Conservation (phyloP, 2,797 vertebrate genomes). For the Aulostomus chinensis region DNA sequence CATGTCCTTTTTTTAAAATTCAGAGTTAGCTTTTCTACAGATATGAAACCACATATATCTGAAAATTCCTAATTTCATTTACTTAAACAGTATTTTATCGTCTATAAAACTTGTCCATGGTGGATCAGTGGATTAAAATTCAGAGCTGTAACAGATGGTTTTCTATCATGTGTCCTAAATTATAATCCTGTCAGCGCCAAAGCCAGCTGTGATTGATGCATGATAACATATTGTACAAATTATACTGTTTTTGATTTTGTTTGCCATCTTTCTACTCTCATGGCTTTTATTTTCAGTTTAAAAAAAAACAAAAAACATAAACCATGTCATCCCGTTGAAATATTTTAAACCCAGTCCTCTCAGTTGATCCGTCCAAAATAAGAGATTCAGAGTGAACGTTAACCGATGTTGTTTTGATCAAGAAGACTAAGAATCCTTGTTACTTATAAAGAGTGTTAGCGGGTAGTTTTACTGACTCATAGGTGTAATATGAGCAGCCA, state of each 20-base stretch:
- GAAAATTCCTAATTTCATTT: not conserved
- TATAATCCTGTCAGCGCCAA: conserved; percentile 50
- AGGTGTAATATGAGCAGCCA: conserved; percentile 66
- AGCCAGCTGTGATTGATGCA: conserved; percentile 33
- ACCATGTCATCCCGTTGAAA: too few species aligned
- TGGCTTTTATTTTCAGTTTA: not conserved
- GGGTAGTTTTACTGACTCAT: conserved; percentile 31
- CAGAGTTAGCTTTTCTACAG: not conserved
- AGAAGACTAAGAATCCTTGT: conserved; percentile 35
- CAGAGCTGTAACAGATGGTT: conserved; percentile 65
- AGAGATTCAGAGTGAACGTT: too few species aligned
- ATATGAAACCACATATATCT: not conserved
- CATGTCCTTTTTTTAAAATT: not conserved
- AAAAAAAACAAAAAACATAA: too few species aligned
- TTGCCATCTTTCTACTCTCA: not conserved
- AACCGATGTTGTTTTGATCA: conserved; percentile 40
- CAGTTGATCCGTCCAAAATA: too few species aligned
- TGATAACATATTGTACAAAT: conserved; percentile 29
- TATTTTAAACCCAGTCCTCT: too few species aligned
- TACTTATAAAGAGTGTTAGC: conserved; percentile 20
- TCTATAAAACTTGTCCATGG: conserved; percentile 47
- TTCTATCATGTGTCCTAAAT: conserved; percentile 49
- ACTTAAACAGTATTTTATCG: conserved; percentile 1
- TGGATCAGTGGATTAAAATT: conserved; percentile 51
- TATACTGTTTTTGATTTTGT: conserved; percentile 19